A percentile compares a stretch with the other conserved stretches of the same genome.
These are phyloP conservation scores for Euclidia mi DNA, from an alignment of 2,888 invertebrate species.

Conservation along the genomic window DNA sequence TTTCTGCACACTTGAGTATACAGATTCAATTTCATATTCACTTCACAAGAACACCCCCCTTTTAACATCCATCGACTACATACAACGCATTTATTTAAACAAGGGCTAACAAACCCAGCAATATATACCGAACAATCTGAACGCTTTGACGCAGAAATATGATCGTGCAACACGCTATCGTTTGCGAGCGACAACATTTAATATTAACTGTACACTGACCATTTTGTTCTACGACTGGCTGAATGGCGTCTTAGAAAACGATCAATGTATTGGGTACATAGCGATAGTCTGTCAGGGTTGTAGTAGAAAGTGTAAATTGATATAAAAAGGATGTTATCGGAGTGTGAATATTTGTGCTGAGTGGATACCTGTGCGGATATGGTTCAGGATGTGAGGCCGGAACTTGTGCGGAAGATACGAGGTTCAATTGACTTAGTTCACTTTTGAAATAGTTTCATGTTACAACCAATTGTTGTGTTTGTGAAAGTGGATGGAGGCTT, in stretches of 20 bases:
- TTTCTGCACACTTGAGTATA: constrained; percentile 57
- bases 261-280: constrained; percentile 12
- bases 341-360: constrained; percentile 72
- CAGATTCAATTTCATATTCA: constrained; percentile 20
- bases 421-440: constrained; percentile 1
- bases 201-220: background rate
- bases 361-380: constrained; percentile 65
- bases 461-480: constrained; percentile 22
- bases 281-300: background rate
- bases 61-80: too few relatives aligned
- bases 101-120: too few relatives aligned
- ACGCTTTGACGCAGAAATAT: too few relatives aligned
- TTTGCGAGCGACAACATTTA: too few relatives aligned
- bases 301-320: constrained; percentile 53
- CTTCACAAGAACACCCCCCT: background rate
- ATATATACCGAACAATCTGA: too few relatives aligned
- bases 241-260: background rate
- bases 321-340: constrained; percentile 58
- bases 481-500: background rate
- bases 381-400: constrained; percentile 55
- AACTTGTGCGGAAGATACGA: constrained; percentile 36
- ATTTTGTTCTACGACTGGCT: background rate
- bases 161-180: too few relatives aligned
- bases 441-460: constrained; percentile 29
- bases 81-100: too few relatives aligned